Evolutionary conservation across 2,113 vertebrate genomes (phyloP).

Genomic region (Phrynosoma blainvillii): DNA sequence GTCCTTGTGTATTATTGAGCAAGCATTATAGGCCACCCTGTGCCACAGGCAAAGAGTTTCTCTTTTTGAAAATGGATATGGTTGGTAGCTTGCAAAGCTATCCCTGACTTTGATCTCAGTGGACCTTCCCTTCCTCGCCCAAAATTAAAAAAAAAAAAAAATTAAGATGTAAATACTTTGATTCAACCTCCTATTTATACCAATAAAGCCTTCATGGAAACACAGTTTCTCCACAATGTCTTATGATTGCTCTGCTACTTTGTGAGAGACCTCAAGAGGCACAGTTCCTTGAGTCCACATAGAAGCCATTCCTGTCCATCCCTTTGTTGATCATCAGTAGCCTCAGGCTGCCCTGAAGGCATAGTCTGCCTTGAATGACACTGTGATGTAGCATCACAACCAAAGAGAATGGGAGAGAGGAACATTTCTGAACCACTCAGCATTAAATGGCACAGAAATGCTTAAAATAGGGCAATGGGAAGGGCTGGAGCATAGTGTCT

Average conservation of each 20-base stretch:
- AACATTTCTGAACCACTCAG: too few relatives aligned
- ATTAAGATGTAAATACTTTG: not conserved
- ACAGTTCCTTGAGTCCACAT: not conserved
- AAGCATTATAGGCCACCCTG: not conserved
- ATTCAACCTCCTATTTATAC: not conserved
- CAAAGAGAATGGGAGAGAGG: not conserved
- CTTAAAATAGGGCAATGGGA: constrained; percentile 2
- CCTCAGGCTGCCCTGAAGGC: not conserved
- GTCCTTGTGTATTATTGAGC: not conserved
- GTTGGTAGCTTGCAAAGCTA: not conserved
- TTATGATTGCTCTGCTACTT: not conserved
- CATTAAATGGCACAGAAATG: not conserved
- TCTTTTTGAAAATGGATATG: not conserved
- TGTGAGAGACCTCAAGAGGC: not conserved
- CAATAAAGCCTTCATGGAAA: not conserved
- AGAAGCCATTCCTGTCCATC: not conserved
- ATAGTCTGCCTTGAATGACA: not conserved
- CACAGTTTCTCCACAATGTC: not conserved
- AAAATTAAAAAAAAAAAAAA: not conserved
- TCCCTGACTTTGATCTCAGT: not conserved
- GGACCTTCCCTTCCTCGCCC: not conserved
- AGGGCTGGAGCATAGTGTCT: not conserved
- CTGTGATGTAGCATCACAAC: not conserved
- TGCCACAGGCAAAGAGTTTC: not conserved
- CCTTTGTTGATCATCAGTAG: not conserved